These are phyloP conservation scores for Myotis davidii DNA, from an alignment of 2,113 vertebrate species.

Conservation along the genomic window DNA sequence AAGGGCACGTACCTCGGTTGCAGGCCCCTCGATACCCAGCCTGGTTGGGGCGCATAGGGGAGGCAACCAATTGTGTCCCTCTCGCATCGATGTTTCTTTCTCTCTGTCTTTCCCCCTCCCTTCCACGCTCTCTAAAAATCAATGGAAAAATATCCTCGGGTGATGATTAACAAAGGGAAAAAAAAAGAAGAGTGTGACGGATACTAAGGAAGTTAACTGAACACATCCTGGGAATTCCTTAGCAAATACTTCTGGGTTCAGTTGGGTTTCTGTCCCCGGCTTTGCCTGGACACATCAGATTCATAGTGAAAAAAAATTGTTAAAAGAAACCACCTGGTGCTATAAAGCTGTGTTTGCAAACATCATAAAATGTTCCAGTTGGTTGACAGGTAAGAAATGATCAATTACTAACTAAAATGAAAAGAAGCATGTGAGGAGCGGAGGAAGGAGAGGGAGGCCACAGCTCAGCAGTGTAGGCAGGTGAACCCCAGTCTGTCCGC, in stretches of 20 bases:
- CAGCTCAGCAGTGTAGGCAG: not conserved
- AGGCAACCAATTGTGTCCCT: too few relatives aligned
- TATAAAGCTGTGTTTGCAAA: constrained; percentile 26
- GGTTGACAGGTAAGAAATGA: constrained; percentile 48
- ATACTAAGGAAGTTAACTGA: constrained; percentile 60
- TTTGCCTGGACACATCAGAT: constrained; percentile 65
- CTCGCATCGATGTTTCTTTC: too few relatives aligned
- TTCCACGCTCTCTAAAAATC: too few relatives aligned
- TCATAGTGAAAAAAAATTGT: constrained; percentile 52
- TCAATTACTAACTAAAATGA: not conserved
- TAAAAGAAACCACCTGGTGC: constrained; percentile 54
- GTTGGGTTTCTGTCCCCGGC: constrained; percentile 52
- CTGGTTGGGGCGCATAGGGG: too few relatives aligned
- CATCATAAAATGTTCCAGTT: not conserved
- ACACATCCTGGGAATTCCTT: constrained; percentile 55
- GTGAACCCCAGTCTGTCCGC: not conserved
- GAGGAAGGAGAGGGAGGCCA: not conserved
- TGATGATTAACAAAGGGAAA: too few relatives aligned
- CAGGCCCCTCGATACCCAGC: too few relatives aligned
- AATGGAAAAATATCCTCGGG: too few relatives aligned
- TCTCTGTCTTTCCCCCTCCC: too few relatives aligned
- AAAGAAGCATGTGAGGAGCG: not conserved
- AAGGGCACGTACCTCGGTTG: too few relatives aligned
- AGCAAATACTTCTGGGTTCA: constrained; percentile 49
- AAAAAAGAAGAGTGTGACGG: constrained; percentile 37